Evolutionary conservation across 2,888 invertebrate genomes (phyloP), one percentile per base, ranked within the genome.

Genomic region (Yponomeuta evonymella): DNA sequence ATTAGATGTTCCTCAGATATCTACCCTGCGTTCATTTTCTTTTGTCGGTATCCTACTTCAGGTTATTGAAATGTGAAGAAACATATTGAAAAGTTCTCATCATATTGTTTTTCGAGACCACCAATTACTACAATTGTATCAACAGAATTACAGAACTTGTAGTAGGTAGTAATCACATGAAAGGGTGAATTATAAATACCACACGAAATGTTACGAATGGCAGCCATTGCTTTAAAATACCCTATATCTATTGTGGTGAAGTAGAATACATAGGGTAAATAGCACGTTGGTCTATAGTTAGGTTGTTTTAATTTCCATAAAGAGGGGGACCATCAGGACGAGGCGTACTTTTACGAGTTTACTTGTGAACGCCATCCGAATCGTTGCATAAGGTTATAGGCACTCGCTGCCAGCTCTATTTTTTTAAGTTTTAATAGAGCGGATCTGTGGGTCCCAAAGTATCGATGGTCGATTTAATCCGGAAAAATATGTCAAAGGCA

Each of bases 291-390:
- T 75, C 82, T 83, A 82, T 79, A 81, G 76, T 80, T 83, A 81
- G 80, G 76, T 76, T 83, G 81, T 83, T 83, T 82, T 79, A 79
- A 76, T 81, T 81, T 79, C 76, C 76, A 77, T 78, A 75, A 76
- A 75, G 76, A 73, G 75, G 77, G 74, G 15, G 76, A 76, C 71
- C 68, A 68, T 72, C 73, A 43, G 73, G 71, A 72, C 71, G 70
- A 71, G 65, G 70, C 74, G 71, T 71, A 11, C 51, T 48, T 65
- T 64, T 65, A 70, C 48, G 70, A 65, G 48, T 48, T 70, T 29
- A 30, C 29, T 68, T 68, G 48, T 68, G 51, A 30, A 51, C 51
- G 51, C 58, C 71, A 73, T 70, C 66, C 62, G 69, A 67, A 64
- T 70, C 65, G 30, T 23, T 64, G 30, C 9, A 64, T 64, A 29